Base-by-base conservation (phyloP, 2,113 vertebrate genomes). In the Scophthalmus maximus region DNA sequence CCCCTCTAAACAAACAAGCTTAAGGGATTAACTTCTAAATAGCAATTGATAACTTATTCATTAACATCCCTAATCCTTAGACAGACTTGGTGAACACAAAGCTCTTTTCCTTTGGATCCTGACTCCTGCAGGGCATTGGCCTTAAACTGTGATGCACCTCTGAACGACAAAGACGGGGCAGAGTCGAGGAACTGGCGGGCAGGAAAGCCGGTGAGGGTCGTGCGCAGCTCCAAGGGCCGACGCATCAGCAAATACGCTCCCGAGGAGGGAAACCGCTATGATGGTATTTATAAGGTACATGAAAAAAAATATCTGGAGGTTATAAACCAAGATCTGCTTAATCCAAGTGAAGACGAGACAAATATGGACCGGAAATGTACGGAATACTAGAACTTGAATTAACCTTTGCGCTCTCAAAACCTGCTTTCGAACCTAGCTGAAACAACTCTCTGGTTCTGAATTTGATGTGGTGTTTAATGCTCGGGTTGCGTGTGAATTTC, bases 271-370 rank as follows among this genome's bases (percentile, higher is more conserved):
- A 99, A 99, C 91, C 95, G 98, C 92, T 99, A 99, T 0, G 98
- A 99, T 85, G 98, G 98, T 49, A 99, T 99, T 92, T 99, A 99
- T 91, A 99, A 99, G 96, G 98, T 98, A 93, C n/a, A 23, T n/a
- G n/a, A n/a, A n/a, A n/a, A n/a, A n/a, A n/a, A n/a, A n/a, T n/a
- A n/a, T n/a, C n/a, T n/a, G n/a, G n/a, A n/a, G n/a, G n/a, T n/a
- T n/a, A n/a, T n/a, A n/a, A n/a, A n/a, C n/a, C n/a, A n/a, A n/a
- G n/a, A n/a, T n/a, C n/a, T n/a, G n/a, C n/a, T n/a, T n/a, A n/a
- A n/a, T n/a, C n/a, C n/a, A n/a, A n/a, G n/a, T n/a, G n/a, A n/a
- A n/a, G n/a, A n/a, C n/a, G n/a, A n/a, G n/a, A n/a, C n/a, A n/a
- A n/a, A n/a, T n/a, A n/a, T n/a, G n/a, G n/a, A n/a, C n/a, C n/a